Base-by-base conservation (phyloP, 2,888 invertebrate species). In the Pseudanteris insignis region DNA sequence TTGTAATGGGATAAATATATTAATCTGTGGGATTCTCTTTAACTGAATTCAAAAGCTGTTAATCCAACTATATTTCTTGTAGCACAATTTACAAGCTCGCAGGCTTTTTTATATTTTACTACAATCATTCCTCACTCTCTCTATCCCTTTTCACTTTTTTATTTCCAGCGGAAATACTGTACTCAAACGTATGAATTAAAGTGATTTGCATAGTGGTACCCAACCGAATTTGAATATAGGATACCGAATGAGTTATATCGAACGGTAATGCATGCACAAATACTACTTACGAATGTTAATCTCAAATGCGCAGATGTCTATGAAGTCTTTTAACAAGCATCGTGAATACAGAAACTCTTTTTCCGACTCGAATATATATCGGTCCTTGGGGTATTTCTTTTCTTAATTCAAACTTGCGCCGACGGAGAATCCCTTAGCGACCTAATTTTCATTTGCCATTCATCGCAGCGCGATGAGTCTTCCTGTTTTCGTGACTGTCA, bases 361-460 rank as follows among this genome's bases (percentile, higher is more conserved):
- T 10, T 29, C 24, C 24, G 10, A 38, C 26, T 15, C 33, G n/a
- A 58, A 50, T 58, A 47, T 48, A 57, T 58, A 18, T 18, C 26
- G 50, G 50, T 29, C 50, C 38, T 21, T 6, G 3, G n/a, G 38
- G 58, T 29, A 37, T 38, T 33, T 14, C 44, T 48, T 14, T 44
- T 50, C 50, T 58, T 58, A 58, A 57, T 57, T 57, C 43, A 57
- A 44, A 58, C 33, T 58, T 44, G 38, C 21, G 50, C 50, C 10
- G 44, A 58, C 50, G 38, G 33, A 38, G 38, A 58, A 58, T 58
- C 57, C 48, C 57, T 32, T 10, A 12, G 48, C 57, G 48, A 58
- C 50, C 50, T 26, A 58, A 37, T 57, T 58, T 50, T 44, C 37
- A 50, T 37, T 40, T 12, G 24, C 38, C 13, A 51, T 46, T 51